A percentile compares a stretch with the other conserved stretches of the same genome.
Evolutionary conservation across 2,797 vertebrate species (phyloP).

Genomic region (Parauchenoglanis punctatus): DNA sequence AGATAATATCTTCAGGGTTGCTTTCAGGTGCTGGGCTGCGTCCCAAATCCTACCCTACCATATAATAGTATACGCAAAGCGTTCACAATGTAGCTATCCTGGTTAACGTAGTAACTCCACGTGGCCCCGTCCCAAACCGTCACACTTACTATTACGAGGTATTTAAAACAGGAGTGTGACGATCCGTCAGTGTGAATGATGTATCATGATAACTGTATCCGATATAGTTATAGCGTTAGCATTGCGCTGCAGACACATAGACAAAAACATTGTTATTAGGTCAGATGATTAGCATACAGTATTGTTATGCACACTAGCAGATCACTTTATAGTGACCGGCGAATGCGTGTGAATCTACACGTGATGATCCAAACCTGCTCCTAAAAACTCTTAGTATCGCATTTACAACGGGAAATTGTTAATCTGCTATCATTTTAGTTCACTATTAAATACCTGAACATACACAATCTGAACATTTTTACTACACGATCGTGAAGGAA

Average conservation of each 20-base stretch:
- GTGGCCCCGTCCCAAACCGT: not conserved
- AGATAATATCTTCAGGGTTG: not conserved
- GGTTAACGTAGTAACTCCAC: not conserved
- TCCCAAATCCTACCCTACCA: not conserved
- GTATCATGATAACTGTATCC: not conserved
- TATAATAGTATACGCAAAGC: not conserved
- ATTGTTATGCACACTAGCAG: not conserved
- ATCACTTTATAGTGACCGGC: not conserved
- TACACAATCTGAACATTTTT: not conserved
- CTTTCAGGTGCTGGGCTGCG: not conserved
- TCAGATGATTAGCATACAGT: constrained; percentile 1
- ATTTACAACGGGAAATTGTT: not conserved
- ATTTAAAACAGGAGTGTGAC: not conserved
- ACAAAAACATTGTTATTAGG: not conserved
- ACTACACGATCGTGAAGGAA: not conserved
- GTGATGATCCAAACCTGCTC: not conserved
- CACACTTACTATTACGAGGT: not conserved
- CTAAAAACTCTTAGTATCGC: not conserved
- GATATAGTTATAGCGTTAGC: not conserved
- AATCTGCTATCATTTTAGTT: not conserved
- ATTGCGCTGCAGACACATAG: not conserved
- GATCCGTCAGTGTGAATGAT: not conserved
- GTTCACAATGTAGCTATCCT: not conserved
- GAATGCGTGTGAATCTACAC: not conserved
- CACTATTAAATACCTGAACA: not conserved